Conservation (phyloP, 2,888 invertebrate species). For the Leptopilina drosophilae region DNA sequence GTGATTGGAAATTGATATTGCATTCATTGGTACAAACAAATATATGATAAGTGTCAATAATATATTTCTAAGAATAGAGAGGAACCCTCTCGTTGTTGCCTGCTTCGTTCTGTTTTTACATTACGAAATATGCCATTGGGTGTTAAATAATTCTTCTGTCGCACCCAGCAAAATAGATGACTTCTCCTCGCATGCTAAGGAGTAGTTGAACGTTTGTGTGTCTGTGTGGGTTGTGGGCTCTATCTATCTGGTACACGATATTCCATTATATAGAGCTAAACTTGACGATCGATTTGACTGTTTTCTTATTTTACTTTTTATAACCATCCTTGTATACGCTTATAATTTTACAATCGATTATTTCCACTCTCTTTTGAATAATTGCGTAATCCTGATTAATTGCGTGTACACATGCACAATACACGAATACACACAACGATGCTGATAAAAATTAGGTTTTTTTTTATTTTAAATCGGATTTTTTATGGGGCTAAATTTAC, state of each 20-base stretch:
- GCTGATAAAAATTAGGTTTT: no score
- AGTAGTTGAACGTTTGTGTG: not conserved
- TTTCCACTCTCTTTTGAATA: not conserved
- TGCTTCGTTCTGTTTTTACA: not conserved
- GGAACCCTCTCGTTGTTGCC: not conserved
- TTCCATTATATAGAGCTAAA: not conserved
- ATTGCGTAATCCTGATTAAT: not conserved
- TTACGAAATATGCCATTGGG: constrained; percentile 1
- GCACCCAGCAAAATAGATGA: constrained; percentile 17
- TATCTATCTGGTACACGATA: constrained; percentile 7
- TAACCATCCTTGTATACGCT: not conserved
- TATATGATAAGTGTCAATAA: no score
- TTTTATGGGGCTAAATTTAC: no score
- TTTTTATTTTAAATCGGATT: no score
- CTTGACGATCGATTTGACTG: not conserved
- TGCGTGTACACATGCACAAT: no score
- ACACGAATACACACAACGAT: no score
- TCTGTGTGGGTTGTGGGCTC: not conserved
- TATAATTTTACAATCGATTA: not conserved
- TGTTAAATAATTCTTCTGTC: constrained; percentile 7
- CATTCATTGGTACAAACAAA: no score
- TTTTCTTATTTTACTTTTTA: constrained; percentile 2
- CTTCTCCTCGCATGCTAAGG: constrained; percentile 11
- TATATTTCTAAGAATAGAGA: no score
- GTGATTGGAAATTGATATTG: no score